Conservation (phyloP, 2,888 invertebrate species). For the Tiliacea aurago region DNA sequence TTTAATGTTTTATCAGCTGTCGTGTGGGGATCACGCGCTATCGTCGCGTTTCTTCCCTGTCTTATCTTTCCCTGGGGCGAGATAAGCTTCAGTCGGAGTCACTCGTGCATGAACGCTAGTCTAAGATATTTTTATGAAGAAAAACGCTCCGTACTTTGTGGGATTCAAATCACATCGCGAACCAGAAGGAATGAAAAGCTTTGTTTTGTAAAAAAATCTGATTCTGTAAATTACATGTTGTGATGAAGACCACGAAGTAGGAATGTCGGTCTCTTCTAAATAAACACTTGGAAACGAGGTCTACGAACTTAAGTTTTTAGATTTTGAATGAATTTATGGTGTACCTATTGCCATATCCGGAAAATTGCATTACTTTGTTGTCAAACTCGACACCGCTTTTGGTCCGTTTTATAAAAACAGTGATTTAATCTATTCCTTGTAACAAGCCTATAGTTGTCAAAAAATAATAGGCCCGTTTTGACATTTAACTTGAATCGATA, state of each 20-base stretch:
- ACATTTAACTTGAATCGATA: too few species aligned
- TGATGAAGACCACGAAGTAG: not conserved
- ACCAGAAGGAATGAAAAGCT: slow-evolving; percentile 14
- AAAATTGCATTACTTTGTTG: too few species aligned
- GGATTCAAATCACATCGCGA: slow-evolving; percentile 18
- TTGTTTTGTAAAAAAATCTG: not conserved
- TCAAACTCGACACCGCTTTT: not conserved
- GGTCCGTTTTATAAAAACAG: not conserved
- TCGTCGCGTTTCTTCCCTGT: slow-evolving; percentile 29
- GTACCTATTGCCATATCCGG: not conserved
- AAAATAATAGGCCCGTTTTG: too few species aligned
- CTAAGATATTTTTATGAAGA: slow-evolving; percentile 42
- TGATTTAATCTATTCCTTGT: not conserved
- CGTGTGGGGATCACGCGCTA: slow-evolving; percentile 12
- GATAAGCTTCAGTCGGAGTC: slow-evolving; percentile 35
- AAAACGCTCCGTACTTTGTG: slow-evolving; percentile 17
- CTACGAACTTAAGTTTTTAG: not conserved
- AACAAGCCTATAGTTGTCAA: slow-evolving; percentile 11
- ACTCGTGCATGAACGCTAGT: slow-evolving; percentile 51
- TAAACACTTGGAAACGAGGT: not conserved
- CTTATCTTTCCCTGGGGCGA: slow-evolving; percentile 48
- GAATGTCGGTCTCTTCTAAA: not conserved
- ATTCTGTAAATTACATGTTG: not conserved
- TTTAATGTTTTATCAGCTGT: slow-evolving; percentile 29
- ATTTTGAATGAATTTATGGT: not conserved